Evolutionary conservation across 2,888 invertebrate genomes (phyloP), one percentile per base, ranked within the genome.

Genomic region (Dinocampus coccinellae): DNA sequence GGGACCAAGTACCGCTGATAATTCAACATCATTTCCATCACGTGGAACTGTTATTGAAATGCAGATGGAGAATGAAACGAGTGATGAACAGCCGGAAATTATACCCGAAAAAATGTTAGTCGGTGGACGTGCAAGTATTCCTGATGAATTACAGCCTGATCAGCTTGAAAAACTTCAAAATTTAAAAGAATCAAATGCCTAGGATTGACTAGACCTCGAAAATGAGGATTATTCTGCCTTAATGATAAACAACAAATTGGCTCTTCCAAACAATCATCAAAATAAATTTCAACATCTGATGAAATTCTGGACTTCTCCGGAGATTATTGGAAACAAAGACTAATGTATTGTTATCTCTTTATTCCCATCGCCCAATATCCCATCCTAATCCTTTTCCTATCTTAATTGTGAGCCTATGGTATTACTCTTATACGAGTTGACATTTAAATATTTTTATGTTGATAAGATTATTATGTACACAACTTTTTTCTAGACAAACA

Each of bases 111-210:
- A 86, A 67, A 82, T 87, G 77, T 91, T 94, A 1, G 92, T 94
- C 11, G 94, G 94, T 29, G 94, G 94, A 58, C 90, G 94, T 72
- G 94, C 94, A 73, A 94, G 94, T 81, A 94, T 96, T 85, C 96
- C 96, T 47, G 96, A 96, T 88, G 96, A 96, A 87, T 90, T 96
- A 75, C 96, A 95, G 82, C 95, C 95, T 33, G 95, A 95, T 84
- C 96, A 96, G 87, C 90, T 96, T 81, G 96, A 95, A 74, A 92
- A 95, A 85, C 91, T 96, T 81, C 95, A 96, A 85, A 94, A 95
- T 86, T 91, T 96, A 73, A 96, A 96, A 88, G 96, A 96, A 88
- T 96, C 96, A 74, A 96, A 96, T 88, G 96, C 96, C 89, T 96
- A 94, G 89, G 84, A 84, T 80, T 85, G 85, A 84, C 84, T 81